These are phyloP conservation scores for Pomatostomus ruficeps DNA, from an alignment of 2,113 vertebrate species.

Conservation along the genomic window DNA sequence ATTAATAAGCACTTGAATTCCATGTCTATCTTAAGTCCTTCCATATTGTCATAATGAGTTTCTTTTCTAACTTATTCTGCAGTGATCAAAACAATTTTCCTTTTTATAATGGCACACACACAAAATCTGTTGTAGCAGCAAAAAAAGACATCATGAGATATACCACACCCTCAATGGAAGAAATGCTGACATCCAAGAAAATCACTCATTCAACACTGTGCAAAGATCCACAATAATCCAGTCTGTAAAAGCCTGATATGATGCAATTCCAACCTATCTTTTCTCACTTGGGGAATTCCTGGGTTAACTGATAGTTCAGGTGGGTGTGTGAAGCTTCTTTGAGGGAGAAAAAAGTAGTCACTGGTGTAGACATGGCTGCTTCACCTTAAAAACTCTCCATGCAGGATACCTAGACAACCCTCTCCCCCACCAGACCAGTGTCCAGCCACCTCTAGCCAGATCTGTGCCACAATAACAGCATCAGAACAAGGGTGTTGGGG, in stretches of 20 bases:
- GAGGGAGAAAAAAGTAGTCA: not conserved
- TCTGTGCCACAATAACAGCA: not conserved
- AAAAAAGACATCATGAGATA: not conserved
- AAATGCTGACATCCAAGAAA: not conserved
- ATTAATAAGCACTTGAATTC: constrained; percentile 23
- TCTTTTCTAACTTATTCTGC: not conserved
- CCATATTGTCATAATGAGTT: not conserved
- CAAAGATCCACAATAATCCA: not conserved
- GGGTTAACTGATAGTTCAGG: not conserved
- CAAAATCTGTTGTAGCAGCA: not conserved
- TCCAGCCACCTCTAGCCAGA: not conserved
- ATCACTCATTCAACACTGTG: not conserved
- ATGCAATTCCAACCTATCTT: not conserved
- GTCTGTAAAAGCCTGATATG: not conserved
- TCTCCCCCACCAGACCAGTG: not conserved
- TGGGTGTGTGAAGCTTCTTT: not conserved
- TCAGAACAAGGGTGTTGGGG: not conserved
- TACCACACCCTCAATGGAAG: not conserved
- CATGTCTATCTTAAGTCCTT: not conserved
- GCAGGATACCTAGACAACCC: not conserved
- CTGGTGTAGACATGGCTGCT: not conserved
- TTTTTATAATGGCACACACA: not conserved
- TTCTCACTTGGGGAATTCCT: not conserved
- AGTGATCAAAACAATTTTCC: not conserved
- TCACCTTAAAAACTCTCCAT: not conserved